Base-by-base conservation (phyloP, 2,113 vertebrate species). In the Plestiodon gilberti region DNA sequence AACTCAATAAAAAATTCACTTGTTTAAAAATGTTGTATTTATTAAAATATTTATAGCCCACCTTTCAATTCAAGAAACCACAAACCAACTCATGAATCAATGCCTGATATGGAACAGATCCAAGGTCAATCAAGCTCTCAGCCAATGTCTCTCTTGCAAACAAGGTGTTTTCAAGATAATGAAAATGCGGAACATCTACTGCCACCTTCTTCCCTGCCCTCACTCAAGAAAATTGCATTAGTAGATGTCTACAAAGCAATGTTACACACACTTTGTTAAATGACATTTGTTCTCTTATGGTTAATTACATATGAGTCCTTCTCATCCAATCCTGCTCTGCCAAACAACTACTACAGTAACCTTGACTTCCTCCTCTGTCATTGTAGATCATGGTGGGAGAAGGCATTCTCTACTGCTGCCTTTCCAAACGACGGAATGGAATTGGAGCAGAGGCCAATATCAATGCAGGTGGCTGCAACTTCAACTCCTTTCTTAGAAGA, bases 341-440 rank as follows among this genome's bases (percentile, higher is more conserved):
- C 75, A 52, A 92, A 52, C 86, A 88, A 75, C 78, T 40, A 15
- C 48, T 89, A 38, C 81, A 22, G 81, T 87, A 87, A 75, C 84
- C 88, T 92, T 92, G 30, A 93, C 92, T 0, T 17, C 38, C 18
- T 93, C 28, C 87, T 93, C 92, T 95, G 76, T 94, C 89, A 89
- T 95, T 95, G 52, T 97, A 99, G 99, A 99, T 99, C 86, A 99
- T 99, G 98, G 97, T 99, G 35, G 98, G 99, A 88, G 99, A 99
- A 97, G 98, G 98, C 88, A 98, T 99, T 95, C 95, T 99, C 81
- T 99, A 98, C 96, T 99, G 99, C 94, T 99, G 98, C 93, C 95
- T 98, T 78, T 98, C 98, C 81, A 98, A 97, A 94, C 97, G 96
- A 90, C 98, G 95, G 92, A 96, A 96, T 2, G 96, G 98, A 7